phyloP scores from a whole-genome alignment of 2,888 invertebrate species.

The Arge pagana region DNA sequence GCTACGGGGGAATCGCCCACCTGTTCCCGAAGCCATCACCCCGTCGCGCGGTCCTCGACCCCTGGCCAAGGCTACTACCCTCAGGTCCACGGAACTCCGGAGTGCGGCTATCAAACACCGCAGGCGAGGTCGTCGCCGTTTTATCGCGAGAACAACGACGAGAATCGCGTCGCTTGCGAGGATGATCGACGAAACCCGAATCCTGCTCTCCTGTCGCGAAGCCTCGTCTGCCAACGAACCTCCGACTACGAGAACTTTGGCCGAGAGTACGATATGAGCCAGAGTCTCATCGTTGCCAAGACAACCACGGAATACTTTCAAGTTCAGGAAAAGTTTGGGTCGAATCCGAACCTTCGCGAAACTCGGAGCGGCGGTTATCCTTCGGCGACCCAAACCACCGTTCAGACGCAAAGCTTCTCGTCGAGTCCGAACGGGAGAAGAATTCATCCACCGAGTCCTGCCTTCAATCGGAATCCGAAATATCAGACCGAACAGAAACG shows the following conservation, averaged over 20 bases:
- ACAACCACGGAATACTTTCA: conserved; percentile 53
- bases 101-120: conserved; percentile 39
- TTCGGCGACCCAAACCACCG: too few relatives aligned
- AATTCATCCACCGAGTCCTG: conserved; percentile 60
- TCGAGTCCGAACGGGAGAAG: conserved; percentile 48
- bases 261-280: conserved; percentile 54
- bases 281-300: conserved; percentile 53
- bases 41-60: too few relatives aligned
- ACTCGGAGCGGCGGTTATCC: conserved; percentile 22
- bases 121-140: conserved; percentile 40
- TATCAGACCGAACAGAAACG: conserved; percentile 46
- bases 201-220: conserved; percentile 46
- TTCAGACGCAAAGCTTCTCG: conserved; percentile 33
- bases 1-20: too few relatives aligned
- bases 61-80: conserved; percentile 41
- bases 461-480: conserved; percentile 61
- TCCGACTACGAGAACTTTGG: conserved; percentile 42
- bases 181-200: conserved; percentile 20
- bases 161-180: conserved; percentile 11
- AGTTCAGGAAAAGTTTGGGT: conserved; percentile 48
- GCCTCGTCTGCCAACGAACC: conserved; percentile 43
- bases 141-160: conserved; percentile 41
- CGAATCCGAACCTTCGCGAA: conserved; percentile 44
- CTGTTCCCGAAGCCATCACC: too few relatives aligned
- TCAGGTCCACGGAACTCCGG: conserved; percentile 40